Base-by-base conservation (phyloP, 2,888 invertebrate species). In the Heliconius ismenius region DNA sequence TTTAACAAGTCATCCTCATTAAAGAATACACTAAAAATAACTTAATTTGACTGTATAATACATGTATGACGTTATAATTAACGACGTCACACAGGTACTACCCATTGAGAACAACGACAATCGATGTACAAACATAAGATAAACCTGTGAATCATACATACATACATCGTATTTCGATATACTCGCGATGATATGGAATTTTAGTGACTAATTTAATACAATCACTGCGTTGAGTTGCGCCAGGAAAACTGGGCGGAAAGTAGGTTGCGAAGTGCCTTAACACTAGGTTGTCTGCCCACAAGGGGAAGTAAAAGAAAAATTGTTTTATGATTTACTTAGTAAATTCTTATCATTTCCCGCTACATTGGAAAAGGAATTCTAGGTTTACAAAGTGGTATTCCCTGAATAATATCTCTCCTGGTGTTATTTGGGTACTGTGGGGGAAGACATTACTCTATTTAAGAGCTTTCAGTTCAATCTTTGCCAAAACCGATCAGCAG, bases 61-160 rank as follows among this genome's bases (percentile, higher is more conserved):
- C 18, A 7, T 28, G 15, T 15, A 15, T 63, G 63, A 64, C 64
- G 64, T 32, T 3, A 26, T 24, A 36, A 64, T 10, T 10, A 39
- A 9, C 43, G 39, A 24, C 67, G 67, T 43, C 65, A 67, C 11
- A 36, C 24, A 67, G 65, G n/a, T 39, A 24, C 24, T 13, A 4
- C 24, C 24, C 39, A 65, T 65, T 21, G 39, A 65, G 11, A 24
- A 36, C n/a, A 65, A 24, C 36, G 36, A 24, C 39, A 43, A 67
- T 67, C 39, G 39, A 67, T 39, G 24, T 43, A 67, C 67, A 39
- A 43, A 67, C 24, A 39, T 3, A 24, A 65, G 67, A 43, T 67
- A 67, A 67, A 15, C 39, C 24, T 67, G 18, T 67, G 67, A 67
- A 43, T 67, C 67, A 67, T 24, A 43, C 24, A 39, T 67, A 43